Evolutionary conservation across 2,797 vertebrate species (phyloP), one percentile per base, ranked within the genome.

Genomic region (Momotus momota): DNA sequence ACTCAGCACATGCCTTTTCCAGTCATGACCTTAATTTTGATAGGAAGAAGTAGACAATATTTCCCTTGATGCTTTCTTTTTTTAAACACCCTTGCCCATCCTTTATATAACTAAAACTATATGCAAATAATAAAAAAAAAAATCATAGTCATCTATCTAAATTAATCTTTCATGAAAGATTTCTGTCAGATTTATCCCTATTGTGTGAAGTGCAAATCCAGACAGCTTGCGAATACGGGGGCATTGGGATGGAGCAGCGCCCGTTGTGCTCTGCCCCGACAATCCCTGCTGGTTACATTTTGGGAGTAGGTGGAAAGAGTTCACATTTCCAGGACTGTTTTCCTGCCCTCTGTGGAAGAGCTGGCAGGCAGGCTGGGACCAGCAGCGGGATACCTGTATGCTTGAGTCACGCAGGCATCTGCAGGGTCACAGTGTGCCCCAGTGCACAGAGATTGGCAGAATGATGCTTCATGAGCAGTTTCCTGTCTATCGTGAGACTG

Each of bases 301-400:
- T 75, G 21, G 62, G 77, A 82, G 83, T 57, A 49, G 83, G 66
- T 70, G 67, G 82, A 79, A 75, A 25, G 67, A 66, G 64, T 60
- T 92, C 8, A 21, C 0, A 19, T 12, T 29, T 52, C 33, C 71
- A 45, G 72, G 66, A 1, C 55, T 81, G 73, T 61, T 92, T 93
- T 95, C 93, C 94, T 97, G 83, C 74, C 48, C 19, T 40, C 41
- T 46, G 35, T 73, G 81, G 77, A 52, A 22, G 81, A 82, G 70
- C 90, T 92, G 94, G 85, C 90, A 81, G 70, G 82, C 73, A 41
- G 57, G 49, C 83, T 55, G 86, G 73, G 73, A 27, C 13, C 3
- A 0, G 81, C 94, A 84, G 94, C 18, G 0, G 80, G 82, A 61
- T 21, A 18, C 58, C 40, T 10, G 5, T 48, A 31, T 52, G 87